A percentile compares a stretch with the other conserved stretches of the same genome.
Conservation (phyloP, 2,797 vertebrate genomes). For the Hippoglossus hippoglossus region DNA sequence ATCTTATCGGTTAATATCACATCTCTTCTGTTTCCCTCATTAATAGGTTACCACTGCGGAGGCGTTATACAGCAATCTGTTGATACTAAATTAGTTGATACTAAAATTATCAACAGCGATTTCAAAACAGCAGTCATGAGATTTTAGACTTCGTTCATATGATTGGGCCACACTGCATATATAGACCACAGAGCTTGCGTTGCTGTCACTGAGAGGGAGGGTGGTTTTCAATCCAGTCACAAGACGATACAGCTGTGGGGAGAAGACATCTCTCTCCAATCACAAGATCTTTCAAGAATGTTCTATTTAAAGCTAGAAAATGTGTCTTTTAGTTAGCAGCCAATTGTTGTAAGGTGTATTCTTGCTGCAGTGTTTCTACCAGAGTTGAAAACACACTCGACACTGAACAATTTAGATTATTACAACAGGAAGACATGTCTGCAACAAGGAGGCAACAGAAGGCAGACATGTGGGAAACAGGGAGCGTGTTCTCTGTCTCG, state of each 20-base stretch:
- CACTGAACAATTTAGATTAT: constrained; percentile 2
- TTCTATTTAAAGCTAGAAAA: neutral
- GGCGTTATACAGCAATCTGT: neutral
- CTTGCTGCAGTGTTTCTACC: constrained; percentile 4
- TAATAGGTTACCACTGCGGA: neutral
- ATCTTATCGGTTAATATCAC: no score
- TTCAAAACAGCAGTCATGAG: constrained; percentile 41
- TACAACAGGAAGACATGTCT: constrained; percentile 19
- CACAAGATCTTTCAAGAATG: constrained; percentile 41
- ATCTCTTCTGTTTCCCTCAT: neutral
- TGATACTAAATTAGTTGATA: no score
- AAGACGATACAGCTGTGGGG: constrained; percentile 50
- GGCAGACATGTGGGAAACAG: constrained; percentile 21
- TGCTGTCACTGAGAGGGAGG: constrained; percentile 3
- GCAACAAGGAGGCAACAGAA: constrained; percentile 35
- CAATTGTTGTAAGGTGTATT: neutral
- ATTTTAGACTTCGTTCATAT: constrained; percentile 32
- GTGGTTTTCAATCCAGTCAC: constrained; percentile 45
- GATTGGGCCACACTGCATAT: constrained; percentile 15
- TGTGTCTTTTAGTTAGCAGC: neutral
- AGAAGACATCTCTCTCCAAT: constrained; percentile 24
- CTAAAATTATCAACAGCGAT: no score
- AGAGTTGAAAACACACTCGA: neutral
- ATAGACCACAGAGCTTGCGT: constrained; percentile 17
- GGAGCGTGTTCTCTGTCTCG: constrained; percentile 17